phyloP scores from a whole-genome alignment of 92 coral and sea anemone genomes.

The Zoanthus solanderi region DNA sequence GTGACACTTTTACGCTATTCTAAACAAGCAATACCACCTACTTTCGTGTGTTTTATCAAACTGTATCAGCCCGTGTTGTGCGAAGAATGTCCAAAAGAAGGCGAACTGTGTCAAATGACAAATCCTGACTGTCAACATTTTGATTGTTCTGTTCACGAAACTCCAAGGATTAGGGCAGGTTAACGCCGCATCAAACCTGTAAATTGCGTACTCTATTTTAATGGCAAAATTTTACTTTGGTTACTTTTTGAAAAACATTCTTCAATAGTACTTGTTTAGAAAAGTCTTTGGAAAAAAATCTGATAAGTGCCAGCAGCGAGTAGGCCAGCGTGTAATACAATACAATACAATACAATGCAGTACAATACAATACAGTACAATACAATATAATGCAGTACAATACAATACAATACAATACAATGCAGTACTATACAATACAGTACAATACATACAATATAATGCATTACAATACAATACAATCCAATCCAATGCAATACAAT shows the following conservation, averaged over 20 bases:
- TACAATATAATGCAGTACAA: no score
- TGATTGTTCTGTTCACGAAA: conserved; percentile 84
- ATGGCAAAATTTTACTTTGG: neutral
- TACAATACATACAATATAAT: no score
- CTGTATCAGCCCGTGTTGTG: conserved; percentile 83
- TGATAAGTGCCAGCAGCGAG: no score
- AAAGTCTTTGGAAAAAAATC: neutral
- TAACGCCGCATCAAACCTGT: conserved; percentile 90
- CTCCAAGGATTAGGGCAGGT: conserved; percentile 95
- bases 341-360: no score
- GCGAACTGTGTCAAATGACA: conserved; percentile 99
- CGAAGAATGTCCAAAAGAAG: conserved; percentile 90
- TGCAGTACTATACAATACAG: no score
- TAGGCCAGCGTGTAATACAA: no score
- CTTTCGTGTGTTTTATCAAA: conserved; percentile 81
- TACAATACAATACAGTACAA: no score
- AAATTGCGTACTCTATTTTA: neutral
- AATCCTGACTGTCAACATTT: conserved; percentile 84
- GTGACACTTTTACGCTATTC: neutral
- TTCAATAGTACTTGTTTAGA: neutral
- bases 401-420: no score
- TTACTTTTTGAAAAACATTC: neutral
- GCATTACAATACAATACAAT: no score
- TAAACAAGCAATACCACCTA: conserved; percentile 31
- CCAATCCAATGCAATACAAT: no score